Percentiles rank a stretch among this genome's conserved stretches.
phyloP scores from a whole-genome alignment of 1,140 invertebrate genomes.

The Drosophila bifasciata region DNA sequence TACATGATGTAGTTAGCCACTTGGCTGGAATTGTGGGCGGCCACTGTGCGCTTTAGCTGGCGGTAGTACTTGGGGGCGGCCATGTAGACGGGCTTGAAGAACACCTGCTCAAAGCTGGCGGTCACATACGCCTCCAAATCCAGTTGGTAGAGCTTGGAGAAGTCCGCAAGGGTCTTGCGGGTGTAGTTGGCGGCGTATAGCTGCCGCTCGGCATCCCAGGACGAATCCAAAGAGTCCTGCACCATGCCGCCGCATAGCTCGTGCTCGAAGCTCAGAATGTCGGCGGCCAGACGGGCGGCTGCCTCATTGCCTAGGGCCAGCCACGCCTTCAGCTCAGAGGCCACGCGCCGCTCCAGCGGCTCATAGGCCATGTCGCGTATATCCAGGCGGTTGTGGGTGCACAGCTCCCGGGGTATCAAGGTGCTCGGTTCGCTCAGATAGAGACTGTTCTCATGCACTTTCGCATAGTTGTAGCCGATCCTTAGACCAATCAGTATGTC shows the following conservation, averaged over 20 bases:
- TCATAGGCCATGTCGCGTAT: constrained; percentile 46
- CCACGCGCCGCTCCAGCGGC: constrained; percentile 47
- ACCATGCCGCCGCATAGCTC: constrained; percentile 66
- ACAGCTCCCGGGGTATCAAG: constrained; percentile 59
- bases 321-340: constrained; percentile 60
- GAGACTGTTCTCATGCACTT: constrained; percentile 92
- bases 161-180: constrained; percentile 54
- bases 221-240: background rate
- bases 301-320: constrained; percentile 55
- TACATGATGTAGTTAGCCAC: constrained; percentile 81
- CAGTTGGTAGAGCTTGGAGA: constrained; percentile 38
- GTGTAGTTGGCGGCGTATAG: constrained; percentile 56
- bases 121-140: constrained; percentile 58
- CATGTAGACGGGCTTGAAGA: constrained; percentile 73
- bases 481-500: constrained; percentile 91
- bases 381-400: constrained; percentile 35
- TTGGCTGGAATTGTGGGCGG: constrained; percentile 51
- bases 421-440: constrained; percentile 88
- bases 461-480: constrained; percentile 93
- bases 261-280: constrained; percentile 69
- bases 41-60: constrained; percentile 61
- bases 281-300: constrained; percentile 53
- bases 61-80: constrained; percentile 59
- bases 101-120: constrained; percentile 37
- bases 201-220: constrained; percentile 50